These are phyloP conservation scores for Hylaea fasciaria DNA, from an alignment of 2,888 invertebrate genomes.

Conservation along the genomic window DNA sequence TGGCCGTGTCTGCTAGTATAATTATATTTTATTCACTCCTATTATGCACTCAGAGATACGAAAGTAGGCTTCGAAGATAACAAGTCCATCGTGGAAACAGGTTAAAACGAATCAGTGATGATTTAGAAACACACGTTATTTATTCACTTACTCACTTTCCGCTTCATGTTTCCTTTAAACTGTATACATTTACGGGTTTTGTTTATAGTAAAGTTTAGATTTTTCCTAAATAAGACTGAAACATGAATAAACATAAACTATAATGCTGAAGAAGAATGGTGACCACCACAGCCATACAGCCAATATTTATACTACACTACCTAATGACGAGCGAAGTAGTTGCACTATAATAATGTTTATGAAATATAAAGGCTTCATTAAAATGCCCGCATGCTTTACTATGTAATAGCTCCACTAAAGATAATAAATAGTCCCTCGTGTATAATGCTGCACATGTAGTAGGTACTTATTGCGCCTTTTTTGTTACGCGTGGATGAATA, in stretches of 20 bases:
- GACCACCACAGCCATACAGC: slow-evolving; percentile 43
- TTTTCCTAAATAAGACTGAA: not conserved
- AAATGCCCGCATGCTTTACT: slow-evolving; percentile 62
- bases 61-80: slow-evolving; percentile 3
- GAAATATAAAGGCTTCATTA: slow-evolving; percentile 54
- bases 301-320: slow-evolving; percentile 45
- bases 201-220: too few species aligned
- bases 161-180: not conserved
- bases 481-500: slow-evolving; percentile 48
- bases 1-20: too few species aligned
- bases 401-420: slow-evolving; percentile 54
- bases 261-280: too few species aligned
- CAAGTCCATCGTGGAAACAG: not conserved
- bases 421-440: slow-evolving; percentile 57
- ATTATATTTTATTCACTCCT: slow-evolving; percentile 51
- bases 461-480: slow-evolving; percentile 47
- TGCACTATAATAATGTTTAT: slow-evolving; percentile 44
- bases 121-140: not conserved
- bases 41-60: slow-evolving; percentile 39
- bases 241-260: slow-evolving; percentile 32
- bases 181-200: too few species aligned
- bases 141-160: not conserved
- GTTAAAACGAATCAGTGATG: not conserved
- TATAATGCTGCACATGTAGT: slow-evolving; percentile 47
- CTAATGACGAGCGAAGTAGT: slow-evolving; percentile 49